Base-by-base conservation (phyloP, 2,888 invertebrate genomes). In the Nezara viridula region DNA sequence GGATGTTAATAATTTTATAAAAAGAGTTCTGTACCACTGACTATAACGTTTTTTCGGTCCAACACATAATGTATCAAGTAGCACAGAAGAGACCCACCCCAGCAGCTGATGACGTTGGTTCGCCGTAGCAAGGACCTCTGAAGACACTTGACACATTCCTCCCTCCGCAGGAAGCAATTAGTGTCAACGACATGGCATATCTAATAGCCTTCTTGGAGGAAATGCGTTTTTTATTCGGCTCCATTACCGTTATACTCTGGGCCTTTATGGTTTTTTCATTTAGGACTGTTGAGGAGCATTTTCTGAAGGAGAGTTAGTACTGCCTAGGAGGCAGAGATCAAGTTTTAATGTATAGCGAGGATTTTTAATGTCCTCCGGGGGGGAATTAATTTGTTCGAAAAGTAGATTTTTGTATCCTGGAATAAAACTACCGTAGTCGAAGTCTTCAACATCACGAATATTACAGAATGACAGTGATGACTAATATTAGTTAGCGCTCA, bases 101-200 rank as follows among this genome's bases (percentile, higher is more conserved):
- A 60, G 55, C 55, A 60, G 9, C 4, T 32, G 32, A 73, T 37
- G 66, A 6, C 9, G 32, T 3, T n/a, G n/a, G 5, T 12, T 12
- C n/a, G 44, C 24, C 3, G 81, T 47, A 44, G 81, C 81, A 81
- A 81, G n/a, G 44, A 81, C n/a, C 44, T 32, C 44, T 14, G 44
- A n/a, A 37, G 66, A 24, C 44, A 47, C 81, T 81, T 40, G 81
- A 44, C 40, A 47, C 81, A 81, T 44, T 44, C 44, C 24, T 47
- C n/a, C 77, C 44, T 37, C 16, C n/a, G 24, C 44, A 40, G 81
- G 81, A 81, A 81, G 81, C 40, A 44, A 81, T 40, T 81, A 44
- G 40, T 44, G 81, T n/a, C 81, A 81, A 47, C 81, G 81, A 81
- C 81, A n/a, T 81, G 81, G 81, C 81, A 81, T 81, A 81, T 81